A percentile compares a stretch with the other conserved stretches of the same genome.
Conservation (phyloP, 2,888 invertebrate genomes). For the Synanthedon tipuliformis region DNA sequence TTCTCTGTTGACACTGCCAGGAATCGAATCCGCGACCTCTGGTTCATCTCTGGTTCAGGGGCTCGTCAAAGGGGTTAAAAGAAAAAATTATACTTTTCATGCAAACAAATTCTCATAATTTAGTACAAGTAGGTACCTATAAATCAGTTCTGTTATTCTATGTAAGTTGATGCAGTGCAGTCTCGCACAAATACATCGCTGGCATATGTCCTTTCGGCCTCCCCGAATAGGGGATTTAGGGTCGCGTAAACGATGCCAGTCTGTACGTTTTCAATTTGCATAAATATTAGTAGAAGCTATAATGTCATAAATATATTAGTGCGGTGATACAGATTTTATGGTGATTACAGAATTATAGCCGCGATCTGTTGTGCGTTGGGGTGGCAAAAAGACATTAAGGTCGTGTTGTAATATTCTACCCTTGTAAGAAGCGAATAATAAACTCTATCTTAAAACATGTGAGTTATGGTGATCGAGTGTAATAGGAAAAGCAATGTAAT, state of each 20-base stretch:
- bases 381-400: constrained; percentile 23
- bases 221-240: constrained; percentile 45
- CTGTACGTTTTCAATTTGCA: constrained; percentile 68
- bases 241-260: constrained; percentile 58
- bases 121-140: no score
- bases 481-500: constrained; percentile 17
- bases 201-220: constrained; percentile 46
- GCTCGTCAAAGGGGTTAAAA: no score
- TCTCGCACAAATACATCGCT: constrained; percentile 3
- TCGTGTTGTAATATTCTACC: neutral
- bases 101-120: no score
- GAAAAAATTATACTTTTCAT: no score
- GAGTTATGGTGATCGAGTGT: constrained; percentile 22
- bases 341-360: constrained; percentile 62
- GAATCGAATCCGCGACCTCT: no score
- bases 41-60: no score
- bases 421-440: neutral
- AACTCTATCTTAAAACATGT: constrained; percentile 4
- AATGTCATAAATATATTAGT: constrained; percentile 69
- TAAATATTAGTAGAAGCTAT: constrained; percentile 65
- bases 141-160: neutral
- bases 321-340: constrained; percentile 68
- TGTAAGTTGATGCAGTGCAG: neutral
- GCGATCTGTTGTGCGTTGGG: constrained; percentile 35
- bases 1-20: no score